Evolutionary conservation across 1,140 invertebrate species (phyloP), one percentile per base, ranked within the genome.

Genomic region (Bombus superbus): DNA sequence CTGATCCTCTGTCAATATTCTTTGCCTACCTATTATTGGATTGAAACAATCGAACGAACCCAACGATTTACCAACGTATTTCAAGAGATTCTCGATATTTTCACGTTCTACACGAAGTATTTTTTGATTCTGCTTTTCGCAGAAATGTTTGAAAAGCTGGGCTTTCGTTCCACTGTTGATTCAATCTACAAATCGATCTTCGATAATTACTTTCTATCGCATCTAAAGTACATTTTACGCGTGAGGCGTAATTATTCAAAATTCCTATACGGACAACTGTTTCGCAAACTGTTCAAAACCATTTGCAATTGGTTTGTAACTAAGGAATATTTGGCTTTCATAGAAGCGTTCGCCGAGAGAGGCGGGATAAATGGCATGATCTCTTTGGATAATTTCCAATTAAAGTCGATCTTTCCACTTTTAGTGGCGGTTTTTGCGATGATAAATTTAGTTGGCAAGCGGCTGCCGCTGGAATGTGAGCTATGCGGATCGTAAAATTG

Each of bases 401-500:
- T 81, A 59, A 73, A 73, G 53, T 74, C 47, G 18, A 22, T 62
- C 44, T 74, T 18, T 25, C 53, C 69, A 18, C 47, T 53, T 53
- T 53, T 22, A 53, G 47, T 53, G 18, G 47, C 18, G 47, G 18
- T 8, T 72, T 72, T 81, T 42, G 4, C 11, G 78, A 74, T 71
- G 40, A 81, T 81, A 64, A 74, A 81, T 81, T 73, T 44, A 32
- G 80, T 44, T 44, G 53, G 80, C 47, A 28, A 28, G 15, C 53
- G 69, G 9, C 28, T 4, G 10, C 8, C 38, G 18, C 18, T n/a
- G 53, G 69, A 73, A 73, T 81, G 69, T 68, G 47, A 73, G 40
- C 80, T 69, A 81, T 53, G 80, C 73, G 44, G 38, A 32, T 62
- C 68, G 69, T 81, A 73, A 73, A 81, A 81, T 81, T 73, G 38